Percentiles rank a stretch among this genome's conserved stretches.
These are phyloP conservation scores for Acipenser transmontanus DNA, from an alignment of 2,797 vertebrate species.

Conservation along the genomic window DNA sequence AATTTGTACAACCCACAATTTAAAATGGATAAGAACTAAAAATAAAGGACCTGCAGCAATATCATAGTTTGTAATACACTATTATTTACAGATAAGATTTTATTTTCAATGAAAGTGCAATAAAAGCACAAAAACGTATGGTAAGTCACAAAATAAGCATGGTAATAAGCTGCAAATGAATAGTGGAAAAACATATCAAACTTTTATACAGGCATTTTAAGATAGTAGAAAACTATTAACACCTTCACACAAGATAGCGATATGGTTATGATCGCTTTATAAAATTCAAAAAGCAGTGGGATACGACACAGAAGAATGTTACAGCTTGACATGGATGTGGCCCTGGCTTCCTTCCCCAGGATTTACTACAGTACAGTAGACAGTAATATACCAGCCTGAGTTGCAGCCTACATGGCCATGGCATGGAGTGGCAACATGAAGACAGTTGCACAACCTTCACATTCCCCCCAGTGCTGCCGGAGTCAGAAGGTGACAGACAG, in stretches of 20 bases:
- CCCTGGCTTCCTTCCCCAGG: background rate
- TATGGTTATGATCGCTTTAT: background rate
- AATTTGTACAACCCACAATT: too few relatives aligned
- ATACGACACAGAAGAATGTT: background rate
- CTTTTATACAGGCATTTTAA: too few relatives aligned
- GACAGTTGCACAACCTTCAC: conserved; percentile 24
- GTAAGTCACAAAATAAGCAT: too few relatives aligned
- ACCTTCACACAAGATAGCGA: background rate
- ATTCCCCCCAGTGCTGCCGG: conserved; percentile 19
- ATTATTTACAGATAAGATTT: too few relatives aligned
- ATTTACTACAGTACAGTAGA: background rate
- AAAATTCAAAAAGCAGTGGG: background rate
- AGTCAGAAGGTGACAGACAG: background rate
- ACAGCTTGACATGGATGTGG: background rate
- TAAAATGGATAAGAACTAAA: too few relatives aligned
- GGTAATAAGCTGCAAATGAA: conserved; percentile 20
- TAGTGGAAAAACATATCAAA: too few relatives aligned
- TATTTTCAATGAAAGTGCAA: too few relatives aligned
- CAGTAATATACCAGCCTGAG: background rate
- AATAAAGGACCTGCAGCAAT: too few relatives aligned
- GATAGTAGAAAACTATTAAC: background rate
- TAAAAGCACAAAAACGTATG: too few relatives aligned
- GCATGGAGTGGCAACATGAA: background rate
- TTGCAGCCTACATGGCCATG: background rate
- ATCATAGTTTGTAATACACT: too few relatives aligned